Conservation (phyloP, 1,140 invertebrate species). For the Myzus persicae region DNA sequence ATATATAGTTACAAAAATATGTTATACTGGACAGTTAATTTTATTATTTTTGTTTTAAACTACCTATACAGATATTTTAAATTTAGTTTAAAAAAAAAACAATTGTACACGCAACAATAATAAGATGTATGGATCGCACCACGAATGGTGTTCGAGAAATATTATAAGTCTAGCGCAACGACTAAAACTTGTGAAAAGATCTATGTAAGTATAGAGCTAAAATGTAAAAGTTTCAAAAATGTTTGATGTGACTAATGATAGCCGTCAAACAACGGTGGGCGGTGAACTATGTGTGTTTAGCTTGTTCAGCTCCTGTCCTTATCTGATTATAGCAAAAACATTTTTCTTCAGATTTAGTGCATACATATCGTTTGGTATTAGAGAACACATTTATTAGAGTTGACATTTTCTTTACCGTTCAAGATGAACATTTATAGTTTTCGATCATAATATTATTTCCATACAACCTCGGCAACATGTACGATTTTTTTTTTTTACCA, state of each 20-base stretch:
- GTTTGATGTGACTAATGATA: constrained; percentile 17
- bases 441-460: constrained; percentile 24
- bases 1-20: neutral
- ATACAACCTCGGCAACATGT: neutral
- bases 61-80: too few relatives aligned
- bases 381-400: constrained; percentile 37
- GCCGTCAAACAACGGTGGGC: constrained; percentile 43
- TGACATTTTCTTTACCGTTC: constrained; percentile 27
- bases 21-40: neutral
- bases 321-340: constrained; percentile 29
- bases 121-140: neutral
- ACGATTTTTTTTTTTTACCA: neutral
- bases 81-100: too few relatives aligned
- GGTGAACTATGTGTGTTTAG: constrained; percentile 33
- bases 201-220: neutral
- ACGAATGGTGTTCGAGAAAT: neutral
- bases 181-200: neutral
- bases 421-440: neutral
- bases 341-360: neutral
- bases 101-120: neutral
- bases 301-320: constrained; percentile 22
- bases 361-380: constrained; percentile 9
- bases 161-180: neutral
- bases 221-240: constrained; percentile 35
- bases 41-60: too few relatives aligned